phyloP scores from a whole-genome alignment of 2,113 vertebrate genomes.

The Pimephales promelas region DNA sequence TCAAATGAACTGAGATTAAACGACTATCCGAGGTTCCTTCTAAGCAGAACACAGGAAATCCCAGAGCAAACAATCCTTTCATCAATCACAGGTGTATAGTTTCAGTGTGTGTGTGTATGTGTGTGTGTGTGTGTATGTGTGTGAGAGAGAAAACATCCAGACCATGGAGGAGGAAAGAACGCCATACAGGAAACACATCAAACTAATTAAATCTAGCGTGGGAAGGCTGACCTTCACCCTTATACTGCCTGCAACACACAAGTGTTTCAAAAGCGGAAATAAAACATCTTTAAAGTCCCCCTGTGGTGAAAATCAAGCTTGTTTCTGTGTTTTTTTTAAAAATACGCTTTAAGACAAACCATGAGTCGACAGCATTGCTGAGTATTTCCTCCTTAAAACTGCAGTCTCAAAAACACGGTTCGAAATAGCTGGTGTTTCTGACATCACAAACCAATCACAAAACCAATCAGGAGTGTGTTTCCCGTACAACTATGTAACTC shows the following conservation, averaged over 20 bases:
- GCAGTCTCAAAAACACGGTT: no score
- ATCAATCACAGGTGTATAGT: constrained; percentile 23
- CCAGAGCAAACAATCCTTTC: background rate
- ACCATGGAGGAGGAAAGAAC: background rate
- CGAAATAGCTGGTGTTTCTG: no score
- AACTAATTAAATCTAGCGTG: constrained; percentile 9
- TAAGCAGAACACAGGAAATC: constrained; percentile 16
- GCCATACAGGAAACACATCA: background rate
- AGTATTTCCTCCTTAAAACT: no score
- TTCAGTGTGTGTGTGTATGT: constrained; percentile 15
- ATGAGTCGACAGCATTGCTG: no score
- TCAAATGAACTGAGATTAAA: constrained; percentile 14
- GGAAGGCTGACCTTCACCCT: constrained; percentile 6
- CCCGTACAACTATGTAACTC: no score
- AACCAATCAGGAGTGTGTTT: no score
- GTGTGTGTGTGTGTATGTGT: background rate
- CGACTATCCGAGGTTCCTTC: constrained; percentile 10
- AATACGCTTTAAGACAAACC: no score
- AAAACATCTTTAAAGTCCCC: background rate
- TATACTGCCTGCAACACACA: background rate
- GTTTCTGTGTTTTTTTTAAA: no score
- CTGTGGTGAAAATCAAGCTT: no score
- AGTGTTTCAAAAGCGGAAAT: no score
- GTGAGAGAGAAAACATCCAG: background rate
- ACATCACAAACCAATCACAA: no score